A percentile compares a stretch with the other conserved stretches of the same genome.
Conservation (phyloP, 2,113 vertebrate genomes). For the Empidonax alnorum region DNA sequence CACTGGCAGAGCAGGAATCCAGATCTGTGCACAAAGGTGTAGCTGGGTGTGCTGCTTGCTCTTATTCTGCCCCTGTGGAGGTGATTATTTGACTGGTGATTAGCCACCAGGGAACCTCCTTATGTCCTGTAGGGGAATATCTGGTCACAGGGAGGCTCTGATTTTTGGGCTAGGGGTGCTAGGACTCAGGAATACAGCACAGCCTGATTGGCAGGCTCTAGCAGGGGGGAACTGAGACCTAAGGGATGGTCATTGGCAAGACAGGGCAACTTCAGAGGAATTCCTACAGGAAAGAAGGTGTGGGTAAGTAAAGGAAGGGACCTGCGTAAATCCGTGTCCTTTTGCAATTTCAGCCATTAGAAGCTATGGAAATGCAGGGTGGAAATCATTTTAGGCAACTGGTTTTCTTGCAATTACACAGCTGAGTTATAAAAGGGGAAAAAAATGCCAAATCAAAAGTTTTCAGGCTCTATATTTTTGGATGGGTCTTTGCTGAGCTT, state of each 20-base stretch:
- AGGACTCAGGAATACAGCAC: background rate
- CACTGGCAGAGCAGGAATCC: background rate
- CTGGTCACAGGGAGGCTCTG: background rate
- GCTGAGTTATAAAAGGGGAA: background rate
- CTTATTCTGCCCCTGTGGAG: background rate
- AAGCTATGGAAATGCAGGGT: background rate
- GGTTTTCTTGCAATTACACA: background rate
- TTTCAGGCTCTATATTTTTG: constrained; percentile 37
- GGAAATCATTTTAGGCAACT: background rate
- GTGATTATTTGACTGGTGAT: background rate
- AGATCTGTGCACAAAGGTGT: background rate
- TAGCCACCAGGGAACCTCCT: background rate
- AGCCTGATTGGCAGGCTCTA: background rate
- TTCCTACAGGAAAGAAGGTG: background rate
- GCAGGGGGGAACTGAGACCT: background rate
- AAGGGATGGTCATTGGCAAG: background rate
- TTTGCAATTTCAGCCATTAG: background rate
- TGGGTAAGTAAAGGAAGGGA: background rate
- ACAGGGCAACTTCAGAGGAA: background rate
- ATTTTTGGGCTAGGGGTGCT: background rate
- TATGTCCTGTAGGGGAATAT: background rate
- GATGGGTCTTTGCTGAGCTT: constrained; percentile 25
- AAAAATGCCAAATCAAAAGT: background rate
- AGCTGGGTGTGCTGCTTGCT: background rate
- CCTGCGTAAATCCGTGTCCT: background rate